phyloP scores from a whole-genome alignment of 2,797 vertebrate species.

The Spondyliosoma cantharus region DNA sequence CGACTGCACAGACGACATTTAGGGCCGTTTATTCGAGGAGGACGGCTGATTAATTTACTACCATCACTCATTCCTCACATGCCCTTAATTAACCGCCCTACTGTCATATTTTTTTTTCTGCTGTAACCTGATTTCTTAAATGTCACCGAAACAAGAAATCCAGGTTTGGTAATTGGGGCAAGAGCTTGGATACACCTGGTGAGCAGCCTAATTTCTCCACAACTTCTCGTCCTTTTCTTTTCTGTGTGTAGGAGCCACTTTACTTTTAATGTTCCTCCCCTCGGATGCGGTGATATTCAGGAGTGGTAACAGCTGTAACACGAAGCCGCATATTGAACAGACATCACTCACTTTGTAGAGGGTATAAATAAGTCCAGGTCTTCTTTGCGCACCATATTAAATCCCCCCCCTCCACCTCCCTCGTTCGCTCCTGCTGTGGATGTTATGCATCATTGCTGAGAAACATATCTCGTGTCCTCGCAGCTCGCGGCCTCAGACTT shows the following conservation, averaged over 20 bases:
- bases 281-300: neutral
- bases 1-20: no score
- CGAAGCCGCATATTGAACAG: neutral
- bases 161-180: neutral
- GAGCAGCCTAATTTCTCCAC: neutral
- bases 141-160: neutral
- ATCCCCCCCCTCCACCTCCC: slow-evolving; percentile 4
- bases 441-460: slow-evolving; percentile 41
- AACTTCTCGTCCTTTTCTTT: neutral
- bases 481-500: slow-evolving; percentile 41
- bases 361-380: neutral
- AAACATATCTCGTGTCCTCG: slow-evolving; percentile 54
- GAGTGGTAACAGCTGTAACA: neutral
- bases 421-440: slow-evolving; percentile 9
- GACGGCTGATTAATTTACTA: no score
- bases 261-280: neutral
- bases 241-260: neutral
- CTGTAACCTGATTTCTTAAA: slow-evolving; percentile 19
- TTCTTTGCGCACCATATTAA: slow-evolving; percentile 2
- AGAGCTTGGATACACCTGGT: slow-evolving; percentile 2
- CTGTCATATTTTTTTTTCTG: neutral
- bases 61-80: neutral
- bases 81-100: no score
- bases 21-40: no score
- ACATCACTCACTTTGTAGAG: neutral